Base-by-base conservation (phyloP, 2,888 invertebrate genomes). In the Hyalella azteca region DNA sequence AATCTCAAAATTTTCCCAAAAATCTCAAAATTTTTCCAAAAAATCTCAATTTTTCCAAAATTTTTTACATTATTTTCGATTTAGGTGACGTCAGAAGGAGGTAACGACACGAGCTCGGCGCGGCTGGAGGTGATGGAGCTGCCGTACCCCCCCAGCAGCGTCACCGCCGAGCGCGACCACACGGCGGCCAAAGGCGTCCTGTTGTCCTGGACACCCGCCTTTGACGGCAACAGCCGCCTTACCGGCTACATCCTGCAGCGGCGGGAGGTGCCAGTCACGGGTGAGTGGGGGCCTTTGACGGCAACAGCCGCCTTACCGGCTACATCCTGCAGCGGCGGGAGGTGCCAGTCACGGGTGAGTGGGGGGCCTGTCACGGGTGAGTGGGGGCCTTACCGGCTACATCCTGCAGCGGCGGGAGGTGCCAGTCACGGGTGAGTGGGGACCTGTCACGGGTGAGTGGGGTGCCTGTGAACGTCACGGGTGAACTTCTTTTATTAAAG, bases 181-280 rank as follows among this genome's bases (percentile, higher is more conserved):
- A 81, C 80, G 7, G 81, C 89, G 89, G 80, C 91, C 92, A 87
- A 89, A 80, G 93, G 94, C 40, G 94, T 98, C 84, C 95, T 96
- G 87, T 92, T 98, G 3, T 93, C 93, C 29, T 99, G 98, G 98
- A 94, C 94, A 15, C 94, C 96, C 0, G 96, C 96, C 40, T 99
- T 98, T 88, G 96, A 98, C 89, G 99, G 99, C 79, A 98, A 99
- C 88, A 96, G 96, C 87, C 95, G 96, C 13, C 93, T 98, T 81
- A 91, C 93, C 86, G 95, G 96, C 87, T 98, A 94, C 88, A 95
- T 96, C 85, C 91, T 98, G 79, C 96, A 98, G 88, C 93, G 93
- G 88, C 91, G 96, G 84, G 93, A 95, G 86, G 94, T 97, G 39
- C 94, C 95, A 1, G 40, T 66, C 29, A 77, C 81, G 66, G 83